Conservation (phyloP, 2,888 invertebrate genomes). For the Sminthurides aquaticus region DNA sequence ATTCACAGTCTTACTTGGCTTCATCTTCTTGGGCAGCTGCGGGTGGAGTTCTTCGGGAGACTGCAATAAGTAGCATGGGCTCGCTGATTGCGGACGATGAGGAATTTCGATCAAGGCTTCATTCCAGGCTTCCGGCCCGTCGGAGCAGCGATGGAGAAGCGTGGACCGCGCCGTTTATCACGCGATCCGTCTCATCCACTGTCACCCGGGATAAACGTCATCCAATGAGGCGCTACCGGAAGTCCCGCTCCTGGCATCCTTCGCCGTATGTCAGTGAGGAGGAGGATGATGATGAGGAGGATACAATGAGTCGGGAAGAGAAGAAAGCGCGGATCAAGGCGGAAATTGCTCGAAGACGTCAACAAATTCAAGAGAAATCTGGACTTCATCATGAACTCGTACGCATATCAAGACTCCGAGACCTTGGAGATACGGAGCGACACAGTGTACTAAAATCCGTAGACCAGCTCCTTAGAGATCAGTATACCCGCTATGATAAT, state of each 20-base stretch:
- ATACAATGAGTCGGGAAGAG: conserved; percentile 53
- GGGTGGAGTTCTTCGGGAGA: conserved; percentile 47
- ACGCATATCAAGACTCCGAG: conserved; percentile 47
- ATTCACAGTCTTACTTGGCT: conserved; percentile 46
- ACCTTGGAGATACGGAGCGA: conserved; percentile 26
- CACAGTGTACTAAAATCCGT: conserved; percentile 49
- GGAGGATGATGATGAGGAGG: conserved; percentile 50
- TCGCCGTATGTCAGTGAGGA: conserved; percentile 49
- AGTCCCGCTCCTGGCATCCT: conserved; percentile 52
- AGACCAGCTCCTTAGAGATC: conserved; percentile 46
- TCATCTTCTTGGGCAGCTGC: conserved; percentile 46
- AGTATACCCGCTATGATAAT: conserved; percentile 32
- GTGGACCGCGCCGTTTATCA: conserved; percentile 17
- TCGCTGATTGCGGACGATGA: conserved; percentile 43
- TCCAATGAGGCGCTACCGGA: conserved; percentile 44
- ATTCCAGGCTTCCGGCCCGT: conserved; percentile 38
- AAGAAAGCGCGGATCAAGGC: conserved; percentile 55
- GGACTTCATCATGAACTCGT: conserved; percentile 52
- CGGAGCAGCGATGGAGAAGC: conserved; percentile 43
- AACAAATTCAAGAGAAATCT: conserved; percentile 54
- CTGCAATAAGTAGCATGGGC: conserved; percentile 47
- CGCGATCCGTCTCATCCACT: conserved; percentile 8
- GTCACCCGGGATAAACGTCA: conserved; percentile 40
- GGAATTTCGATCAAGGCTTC: conserved; percentile 31
- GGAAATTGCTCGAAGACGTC: conserved; percentile 56